These are phyloP conservation scores for Pantelozetes paolii DNA, from an alignment of 2,888 invertebrate species.

Conservation along the genomic window DNA sequence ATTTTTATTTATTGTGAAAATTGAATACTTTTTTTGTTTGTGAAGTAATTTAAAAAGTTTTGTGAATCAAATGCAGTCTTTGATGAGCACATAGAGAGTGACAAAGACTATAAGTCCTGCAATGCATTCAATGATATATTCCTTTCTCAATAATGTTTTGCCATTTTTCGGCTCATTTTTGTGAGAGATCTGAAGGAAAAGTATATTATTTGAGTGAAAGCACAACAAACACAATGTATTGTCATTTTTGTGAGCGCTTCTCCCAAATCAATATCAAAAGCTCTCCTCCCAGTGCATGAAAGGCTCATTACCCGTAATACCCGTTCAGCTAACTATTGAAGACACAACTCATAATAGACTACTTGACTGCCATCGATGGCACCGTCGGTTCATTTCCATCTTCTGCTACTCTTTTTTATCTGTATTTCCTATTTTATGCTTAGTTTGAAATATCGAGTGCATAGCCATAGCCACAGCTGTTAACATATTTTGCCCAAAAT, in stretches of 20 bases:
- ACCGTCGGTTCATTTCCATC: neutral
- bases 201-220: neutral
- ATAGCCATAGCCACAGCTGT: constrained; percentile 17
- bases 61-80: neutral
- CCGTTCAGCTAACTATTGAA: constrained; percentile 18
- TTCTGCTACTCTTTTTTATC: neutral
- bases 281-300: constrained; percentile 25
- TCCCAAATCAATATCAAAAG: neutral
- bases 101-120: neutral
- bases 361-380: constrained; percentile 6
- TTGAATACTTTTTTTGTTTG: neutral
- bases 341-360: constrained; percentile 21
- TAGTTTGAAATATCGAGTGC: constrained; percentile 6
- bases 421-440: neutral
- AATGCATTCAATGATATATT: neutral
- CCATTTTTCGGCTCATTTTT: neutral
- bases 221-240: neutral
- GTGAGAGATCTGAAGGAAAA: neutral
- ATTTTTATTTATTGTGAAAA: too few species aligned
- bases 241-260: neutral
- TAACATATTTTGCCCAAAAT: constrained; percentile 15
- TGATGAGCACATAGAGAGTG: neutral
- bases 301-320: constrained; percentile 30
- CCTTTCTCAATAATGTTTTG: neutral
- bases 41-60: neutral